phyloP scores from a whole-genome alignment of 1,140 invertebrate genomes.

The Drosophila gunungcola region DNA sequence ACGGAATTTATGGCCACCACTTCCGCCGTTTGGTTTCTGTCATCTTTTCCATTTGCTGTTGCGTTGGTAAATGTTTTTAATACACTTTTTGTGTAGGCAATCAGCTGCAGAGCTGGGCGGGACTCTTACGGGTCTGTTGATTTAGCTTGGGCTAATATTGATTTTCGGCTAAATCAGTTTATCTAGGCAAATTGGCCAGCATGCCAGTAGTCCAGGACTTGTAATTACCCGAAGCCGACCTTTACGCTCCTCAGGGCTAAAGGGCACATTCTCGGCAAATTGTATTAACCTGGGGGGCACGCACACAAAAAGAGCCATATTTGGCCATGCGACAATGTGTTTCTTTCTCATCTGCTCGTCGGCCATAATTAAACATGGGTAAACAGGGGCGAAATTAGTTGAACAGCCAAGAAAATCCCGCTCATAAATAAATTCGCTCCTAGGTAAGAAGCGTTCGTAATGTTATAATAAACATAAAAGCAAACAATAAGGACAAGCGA shows the following conservation, averaged over 20 bases:
- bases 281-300: constrained; percentile 27
- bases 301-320: background rate
- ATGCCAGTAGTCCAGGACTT: constrained; percentile 8
- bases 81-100: constrained; percentile 32
- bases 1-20: constrained; percentile 63
- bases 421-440: constrained; percentile 22
- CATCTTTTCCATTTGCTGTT: background rate
- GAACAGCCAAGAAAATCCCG: constrained; percentile 16
- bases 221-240: constrained; percentile 44
- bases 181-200: constrained; percentile 45
- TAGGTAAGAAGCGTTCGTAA: constrained; percentile 29
- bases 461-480: constrained; percentile 33
- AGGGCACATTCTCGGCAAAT: constrained; percentile 38
- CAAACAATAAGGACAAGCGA: constrained; percentile 28
- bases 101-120: constrained; percentile 28
- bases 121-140: constrained; percentile 48
- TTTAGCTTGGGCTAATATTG: constrained; percentile 65
- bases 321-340: constrained; percentile 25
- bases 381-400: constrained; percentile 22
- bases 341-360: constrained; percentile 31
- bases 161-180: constrained; percentile 61
- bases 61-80: constrained; percentile 39
- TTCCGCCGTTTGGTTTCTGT: constrained; percentile 8
- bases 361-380: constrained; percentile 30
- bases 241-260: constrained; percentile 10